Percentiles rank a stretch among this genome's conserved stretches.
These are phyloP conservation scores for Brachionus rubens DNA, from an alignment of 1,140 invertebrate genomes.

Conservation along the genomic window DNA sequence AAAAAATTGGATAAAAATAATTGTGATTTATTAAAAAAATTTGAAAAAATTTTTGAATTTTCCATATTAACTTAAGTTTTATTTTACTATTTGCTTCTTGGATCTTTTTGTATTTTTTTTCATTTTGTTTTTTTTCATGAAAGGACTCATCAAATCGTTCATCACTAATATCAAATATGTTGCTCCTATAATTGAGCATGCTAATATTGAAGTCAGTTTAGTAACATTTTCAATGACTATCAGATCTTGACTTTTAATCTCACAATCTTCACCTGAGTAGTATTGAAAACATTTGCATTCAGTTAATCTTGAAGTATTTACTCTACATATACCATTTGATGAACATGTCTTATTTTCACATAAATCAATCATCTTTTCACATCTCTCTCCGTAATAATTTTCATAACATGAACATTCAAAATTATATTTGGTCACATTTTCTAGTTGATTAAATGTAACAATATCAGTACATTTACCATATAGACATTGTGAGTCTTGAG, in stretches of 20 bases:
- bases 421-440: background rate
- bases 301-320: background rate
- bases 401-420: constrained; percentile 10
- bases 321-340: constrained; percentile 12
- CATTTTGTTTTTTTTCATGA: constrained; percentile 2
- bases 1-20: too few species aligned
- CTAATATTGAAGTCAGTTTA: constrained; percentile 11
- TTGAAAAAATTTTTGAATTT: too few species aligned
- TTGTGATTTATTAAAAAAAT: too few species aligned
- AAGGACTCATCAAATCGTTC: background rate
- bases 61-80: too few species aligned
- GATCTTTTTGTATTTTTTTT: background rate
- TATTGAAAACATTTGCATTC: constrained; percentile 11
- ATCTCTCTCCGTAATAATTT: background rate
- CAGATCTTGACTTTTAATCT: background rate
- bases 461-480: background rate
- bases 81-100: background rate
- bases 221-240: background rate
- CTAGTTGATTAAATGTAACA: background rate
- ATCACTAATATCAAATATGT: background rate
- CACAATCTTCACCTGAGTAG: constrained; percentile 8
- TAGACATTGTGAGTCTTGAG: background rate
- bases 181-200: background rate
- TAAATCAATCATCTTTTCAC: constrained; percentile 14
- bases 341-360: constrained; percentile 25